Base-by-base conservation (phyloP, 2,888 invertebrate species). In the Sesia bembeciformis region DNA sequence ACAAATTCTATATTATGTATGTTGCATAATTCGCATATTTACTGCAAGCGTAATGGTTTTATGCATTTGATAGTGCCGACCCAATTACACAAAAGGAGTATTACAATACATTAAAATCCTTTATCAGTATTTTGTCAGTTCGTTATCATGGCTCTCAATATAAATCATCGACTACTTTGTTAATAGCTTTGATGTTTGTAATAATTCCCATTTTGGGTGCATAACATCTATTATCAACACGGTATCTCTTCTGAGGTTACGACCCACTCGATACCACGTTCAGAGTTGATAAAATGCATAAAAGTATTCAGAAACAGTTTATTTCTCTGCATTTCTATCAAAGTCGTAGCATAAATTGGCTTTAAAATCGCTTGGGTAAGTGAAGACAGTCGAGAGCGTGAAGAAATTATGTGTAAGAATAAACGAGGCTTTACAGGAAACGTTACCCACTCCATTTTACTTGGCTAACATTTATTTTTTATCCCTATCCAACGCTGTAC, bases 341-440 rank as follows among this genome's bases (percentile, higher is more conserved):
- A 62, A 67, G 64, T 62, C 60, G 39, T 64, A 63, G 68, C 67
- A 67, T 71, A 74, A 76, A 76, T 76, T 78, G 74, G 67, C 67
- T 71, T 66, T 75, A 72, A 75, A 76, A 64, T 66, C 72, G 70
- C 70, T 74, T 61, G 59, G 58, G 65, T 64, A 66, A 61, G 68
- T 61, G 69, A 67, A 68, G 60, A 61, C 55, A 58, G 65, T 72
- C 68, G 71, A 66, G 66, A 68, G 68, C 70, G 68, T 74, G 72
- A 69, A 75, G 71, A 71, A 67, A 70, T 72, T 72, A 53, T 49
- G n/a, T 40, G 65, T 68, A 68, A 69, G 70, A 76, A 71, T 72
- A 66, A 71, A 70, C 69, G 70, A 54, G 52, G 5, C 50, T 50
- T 50, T 39, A 50, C 38, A 23, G 46, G 23, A 23, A 5, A 46